A percentile compares a stretch with the other conserved stretches of the same genome.
These are phyloP conservation scores for Egretta garzetta DNA, from an alignment of 2,113 vertebrate genomes.

Conservation along the genomic window DNA sequence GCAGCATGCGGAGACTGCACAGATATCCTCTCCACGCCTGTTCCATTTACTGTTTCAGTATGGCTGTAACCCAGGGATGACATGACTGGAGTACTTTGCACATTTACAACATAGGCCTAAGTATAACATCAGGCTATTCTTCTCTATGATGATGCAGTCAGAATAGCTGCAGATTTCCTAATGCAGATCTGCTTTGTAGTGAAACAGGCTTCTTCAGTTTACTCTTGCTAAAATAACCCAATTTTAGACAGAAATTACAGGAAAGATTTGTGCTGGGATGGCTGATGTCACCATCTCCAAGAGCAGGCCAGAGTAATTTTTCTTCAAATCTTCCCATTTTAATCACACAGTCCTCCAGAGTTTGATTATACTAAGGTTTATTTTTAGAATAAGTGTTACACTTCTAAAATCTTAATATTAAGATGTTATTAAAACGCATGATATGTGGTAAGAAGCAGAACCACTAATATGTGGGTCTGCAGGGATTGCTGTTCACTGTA, in stretches of 20 bases:
- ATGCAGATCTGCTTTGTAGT: neutral
- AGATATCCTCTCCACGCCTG: fast-evolving
- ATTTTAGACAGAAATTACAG: neutral
- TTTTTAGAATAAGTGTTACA: neutral
- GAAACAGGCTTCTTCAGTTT: neutral
- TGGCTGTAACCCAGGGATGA: neutral
- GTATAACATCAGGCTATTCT: neutral
- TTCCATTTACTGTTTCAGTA: neutral
- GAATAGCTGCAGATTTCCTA: neutral
- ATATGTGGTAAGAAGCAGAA: neutral
- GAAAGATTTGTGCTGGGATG: neutral
- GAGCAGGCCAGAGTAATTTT: neutral
- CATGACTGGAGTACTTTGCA: fast-evolving
- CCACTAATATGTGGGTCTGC: neutral
- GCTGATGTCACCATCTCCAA: neutral
- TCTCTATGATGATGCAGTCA: neutral
- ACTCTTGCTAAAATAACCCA: neutral
- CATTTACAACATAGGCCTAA: neutral
- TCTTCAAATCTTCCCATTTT: neutral
- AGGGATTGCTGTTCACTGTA: neutral
- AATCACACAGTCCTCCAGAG: neutral
- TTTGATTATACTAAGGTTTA: neutral
- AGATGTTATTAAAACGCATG: neutral
- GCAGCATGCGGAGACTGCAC: neutral
- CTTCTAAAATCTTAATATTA: neutral